Evolutionary conservation across 2,888 invertebrate species (phyloP).

Genomic region (Trissonchulus sp.): DNA sequence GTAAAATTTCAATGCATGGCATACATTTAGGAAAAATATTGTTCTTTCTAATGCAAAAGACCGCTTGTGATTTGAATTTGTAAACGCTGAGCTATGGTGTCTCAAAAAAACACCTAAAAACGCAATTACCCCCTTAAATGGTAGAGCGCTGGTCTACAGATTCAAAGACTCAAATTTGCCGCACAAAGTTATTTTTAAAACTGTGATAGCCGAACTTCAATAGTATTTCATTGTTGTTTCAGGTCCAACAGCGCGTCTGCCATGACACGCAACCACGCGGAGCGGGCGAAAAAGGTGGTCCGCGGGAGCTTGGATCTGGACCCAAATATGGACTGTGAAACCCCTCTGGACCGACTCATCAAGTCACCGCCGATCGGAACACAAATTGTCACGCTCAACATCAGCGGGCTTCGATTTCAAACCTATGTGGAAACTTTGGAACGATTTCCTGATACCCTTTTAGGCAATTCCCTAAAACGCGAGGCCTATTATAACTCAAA

Average conservation of each 20-base stretch:
- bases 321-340: not conserved
- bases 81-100: too few species aligned
- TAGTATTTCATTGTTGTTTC: not conserved
- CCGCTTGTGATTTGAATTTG: too few species aligned
- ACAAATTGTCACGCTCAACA: constrained; percentile 46
- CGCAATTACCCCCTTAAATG: too few species aligned
- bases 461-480: constrained; percentile 45
- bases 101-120: too few species aligned
- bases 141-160: too few species aligned
- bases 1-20: too few species aligned
- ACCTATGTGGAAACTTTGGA: constrained; percentile 44
- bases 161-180: too few species aligned
- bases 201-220: too few species aligned
- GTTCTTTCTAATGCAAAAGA: too few species aligned
- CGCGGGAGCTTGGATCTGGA: not conserved
- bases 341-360: not conserved
- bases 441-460: constrained; percentile 46
- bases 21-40: too few species aligned
- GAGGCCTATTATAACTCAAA: constrained; percentile 41
- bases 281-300: not conserved
- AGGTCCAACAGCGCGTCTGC: not conserved
- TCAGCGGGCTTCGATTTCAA: constrained; percentile 47
- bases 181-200: too few species aligned
- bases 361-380: not conserved
- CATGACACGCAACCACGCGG: not conserved